Conservation (phyloP, 2,113 vertebrate species). For the Calyptommatus sinebrachiatus region DNA sequence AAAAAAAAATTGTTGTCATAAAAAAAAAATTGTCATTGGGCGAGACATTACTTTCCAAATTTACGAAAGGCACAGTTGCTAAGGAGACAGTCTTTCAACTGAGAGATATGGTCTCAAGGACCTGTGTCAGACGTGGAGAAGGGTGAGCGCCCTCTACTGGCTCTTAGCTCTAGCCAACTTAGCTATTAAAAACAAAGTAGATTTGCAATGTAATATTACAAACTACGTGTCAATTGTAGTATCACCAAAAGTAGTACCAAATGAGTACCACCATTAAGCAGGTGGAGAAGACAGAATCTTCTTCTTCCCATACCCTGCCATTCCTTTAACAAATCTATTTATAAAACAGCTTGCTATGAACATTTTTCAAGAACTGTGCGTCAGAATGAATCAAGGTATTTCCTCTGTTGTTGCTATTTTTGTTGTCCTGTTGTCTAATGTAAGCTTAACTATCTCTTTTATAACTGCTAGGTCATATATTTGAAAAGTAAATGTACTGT, state of each 20-base stretch:
- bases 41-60: neutral
- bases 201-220: too few species aligned
- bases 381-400: neutral
- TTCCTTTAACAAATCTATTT: neutral
- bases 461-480: neutral
- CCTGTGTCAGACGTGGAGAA: too few species aligned
- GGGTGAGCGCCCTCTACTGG: too few species aligned
- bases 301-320: neutral
- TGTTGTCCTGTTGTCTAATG: neutral
- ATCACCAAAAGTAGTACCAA: too few species aligned
- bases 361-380: neutral
- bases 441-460: neutral
- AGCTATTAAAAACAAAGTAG: too few species aligned
- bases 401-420: neutral
- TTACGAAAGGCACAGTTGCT: too few species aligned
- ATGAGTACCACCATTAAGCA: too few species aligned
- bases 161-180: too few species aligned
- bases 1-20: neutral
- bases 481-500: neutral
- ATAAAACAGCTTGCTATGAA: neutral
- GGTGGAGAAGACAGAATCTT: too few species aligned
- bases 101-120: too few species aligned
- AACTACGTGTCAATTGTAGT: too few species aligned
- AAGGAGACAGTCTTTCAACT: too few species aligned
- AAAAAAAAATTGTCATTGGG: neutral